A percentile compares a stretch with the other conserved stretches of the same genome.
These are phyloP conservation scores for Furcula furcula DNA, from an alignment of 2,888 invertebrate species.

Conservation along the genomic window DNA sequence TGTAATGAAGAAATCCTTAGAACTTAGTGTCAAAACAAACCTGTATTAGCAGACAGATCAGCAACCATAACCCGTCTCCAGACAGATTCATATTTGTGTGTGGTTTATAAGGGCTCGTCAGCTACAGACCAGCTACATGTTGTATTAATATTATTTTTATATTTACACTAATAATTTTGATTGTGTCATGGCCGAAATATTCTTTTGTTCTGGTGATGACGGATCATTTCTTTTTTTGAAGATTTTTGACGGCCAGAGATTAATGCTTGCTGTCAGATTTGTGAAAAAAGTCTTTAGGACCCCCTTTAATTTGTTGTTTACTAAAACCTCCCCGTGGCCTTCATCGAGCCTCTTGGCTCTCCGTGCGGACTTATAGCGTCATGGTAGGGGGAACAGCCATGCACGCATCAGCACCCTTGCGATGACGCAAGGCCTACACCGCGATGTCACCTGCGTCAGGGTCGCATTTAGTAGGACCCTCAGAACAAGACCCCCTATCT, in stretches of 20 bases:
- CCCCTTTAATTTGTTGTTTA: too few relatives aligned
- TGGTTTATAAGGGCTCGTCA: constrained; percentile 10
- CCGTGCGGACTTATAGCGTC: too few relatives aligned
- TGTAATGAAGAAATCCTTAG: too few relatives aligned
- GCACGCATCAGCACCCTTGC: too few relatives aligned
- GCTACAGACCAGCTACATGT: constrained; percentile 40
- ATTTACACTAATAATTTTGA: constrained; percentile 50
- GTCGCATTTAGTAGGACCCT: too few relatives aligned
- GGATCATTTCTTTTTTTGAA: constrained; percentile 25
- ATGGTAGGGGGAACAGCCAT: too few relatives aligned
- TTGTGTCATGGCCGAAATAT: constrained; percentile 46
- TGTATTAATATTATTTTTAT: constrained; percentile 27
- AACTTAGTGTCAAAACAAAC: constrained; percentile 35
- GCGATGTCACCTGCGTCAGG: too few relatives aligned
- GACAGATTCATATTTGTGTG: constrained; percentile 53
- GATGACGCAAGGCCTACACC: too few relatives aligned
- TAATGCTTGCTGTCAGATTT: constrained; percentile 17
- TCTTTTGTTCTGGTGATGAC: constrained; percentile 59
- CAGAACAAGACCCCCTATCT: too few relatives aligned
- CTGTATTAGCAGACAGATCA: constrained; percentile 59
- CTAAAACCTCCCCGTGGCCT: too few relatives aligned
- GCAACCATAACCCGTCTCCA: constrained; percentile 48
- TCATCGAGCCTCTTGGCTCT: too few relatives aligned
- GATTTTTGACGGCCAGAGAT: constrained; percentile 31
- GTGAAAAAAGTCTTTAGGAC: too few relatives aligned